Evolutionary conservation across 2,888 invertebrate species (phyloP).

Genomic region (Eupithecia abbreviata): DNA sequence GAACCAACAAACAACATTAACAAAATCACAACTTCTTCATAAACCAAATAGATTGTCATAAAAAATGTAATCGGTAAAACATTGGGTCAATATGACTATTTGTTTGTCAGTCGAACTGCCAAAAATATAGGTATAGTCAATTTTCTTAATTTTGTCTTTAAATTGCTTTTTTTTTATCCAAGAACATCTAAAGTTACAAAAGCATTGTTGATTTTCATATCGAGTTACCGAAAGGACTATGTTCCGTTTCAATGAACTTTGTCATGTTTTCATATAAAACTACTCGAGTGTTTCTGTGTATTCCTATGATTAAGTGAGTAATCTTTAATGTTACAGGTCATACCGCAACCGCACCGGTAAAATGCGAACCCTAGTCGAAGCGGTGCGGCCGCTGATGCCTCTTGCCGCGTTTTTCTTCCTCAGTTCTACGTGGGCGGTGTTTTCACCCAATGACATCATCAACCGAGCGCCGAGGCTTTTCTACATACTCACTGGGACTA

Average conservation of each 20-base stretch:
- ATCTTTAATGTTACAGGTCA: slow-evolving; percentile 83
- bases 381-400: slow-evolving; percentile 94
- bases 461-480: slow-evolving; percentile 93
- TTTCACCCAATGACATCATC: slow-evolving; percentile 92
- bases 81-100: too few relatives aligned
- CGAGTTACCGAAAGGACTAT: too few relatives aligned
- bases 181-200: too few relatives aligned
- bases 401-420: slow-evolving; percentile 89
- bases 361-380: slow-evolving; percentile 91
- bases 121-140: too few relatives aligned
- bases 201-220: too few relatives aligned
- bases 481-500: slow-evolving; percentile 95
- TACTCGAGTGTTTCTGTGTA: neutral
- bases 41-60: too few relatives aligned
- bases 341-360: slow-evolving; percentile 94
- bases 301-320: neutral
- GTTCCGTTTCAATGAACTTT: neutral
- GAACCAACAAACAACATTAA: too few relatives aligned
- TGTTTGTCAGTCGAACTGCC: too few relatives aligned
- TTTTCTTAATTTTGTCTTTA: too few relatives aligned
- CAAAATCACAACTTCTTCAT: too few relatives aligned
- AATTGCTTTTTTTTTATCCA: too few relatives aligned
- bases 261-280: neutral
- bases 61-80: too few relatives aligned
- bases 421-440: slow-evolving; percentile 91